A percentile compares a stretch with the other conserved stretches of the same genome.
Evolutionary conservation across 1,140 invertebrate genomes (phyloP).

Genomic region (Theocolax elegans): DNA sequence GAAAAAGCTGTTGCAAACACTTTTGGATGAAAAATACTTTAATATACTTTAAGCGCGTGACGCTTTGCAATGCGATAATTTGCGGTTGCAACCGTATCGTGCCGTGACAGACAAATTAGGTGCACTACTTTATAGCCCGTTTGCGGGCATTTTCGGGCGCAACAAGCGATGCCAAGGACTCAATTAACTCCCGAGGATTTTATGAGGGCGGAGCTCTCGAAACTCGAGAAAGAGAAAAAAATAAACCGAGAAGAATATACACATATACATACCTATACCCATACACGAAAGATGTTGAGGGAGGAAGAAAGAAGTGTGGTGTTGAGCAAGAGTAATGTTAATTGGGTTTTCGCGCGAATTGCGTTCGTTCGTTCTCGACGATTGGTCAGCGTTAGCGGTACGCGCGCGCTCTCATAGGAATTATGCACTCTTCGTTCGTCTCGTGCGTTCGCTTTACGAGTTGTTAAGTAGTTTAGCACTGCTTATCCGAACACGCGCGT

Average conservation of each 20-base stretch:
- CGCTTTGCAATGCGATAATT: constrained; percentile 27
- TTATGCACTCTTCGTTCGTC: constrained; percentile 50
- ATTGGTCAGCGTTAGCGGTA: constrained; percentile 27
- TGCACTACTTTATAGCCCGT: constrained; percentile 35
- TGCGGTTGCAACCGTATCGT: constrained; percentile 15
- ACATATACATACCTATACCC: no score
- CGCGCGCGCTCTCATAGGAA: constrained; percentile 42
- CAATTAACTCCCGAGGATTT: constrained; percentile 57
- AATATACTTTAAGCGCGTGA: not conserved
- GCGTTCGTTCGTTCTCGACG: constrained; percentile 45
- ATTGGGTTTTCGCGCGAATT: constrained; percentile 57
- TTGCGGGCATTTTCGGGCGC: constrained; percentile 29
- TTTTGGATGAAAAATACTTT: no score
- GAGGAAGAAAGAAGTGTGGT: constrained; percentile 39
- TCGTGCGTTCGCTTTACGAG: constrained; percentile 49
- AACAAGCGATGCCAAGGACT: constrained; percentile 46
- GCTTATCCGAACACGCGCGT: no score
- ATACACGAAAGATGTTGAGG: not conserved
- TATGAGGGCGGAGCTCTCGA: constrained; percentile 49
- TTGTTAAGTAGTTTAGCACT: constrained; percentile 57
- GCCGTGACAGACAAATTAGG: constrained; percentile 39
- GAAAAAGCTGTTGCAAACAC: no score
- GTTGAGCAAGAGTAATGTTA: constrained; percentile 54
- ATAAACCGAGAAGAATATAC: not conserved
- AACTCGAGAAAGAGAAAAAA: not conserved